phyloP scores from a whole-genome alignment of 2,113 vertebrate genomes.

The Bothrops jararaca region DNA sequence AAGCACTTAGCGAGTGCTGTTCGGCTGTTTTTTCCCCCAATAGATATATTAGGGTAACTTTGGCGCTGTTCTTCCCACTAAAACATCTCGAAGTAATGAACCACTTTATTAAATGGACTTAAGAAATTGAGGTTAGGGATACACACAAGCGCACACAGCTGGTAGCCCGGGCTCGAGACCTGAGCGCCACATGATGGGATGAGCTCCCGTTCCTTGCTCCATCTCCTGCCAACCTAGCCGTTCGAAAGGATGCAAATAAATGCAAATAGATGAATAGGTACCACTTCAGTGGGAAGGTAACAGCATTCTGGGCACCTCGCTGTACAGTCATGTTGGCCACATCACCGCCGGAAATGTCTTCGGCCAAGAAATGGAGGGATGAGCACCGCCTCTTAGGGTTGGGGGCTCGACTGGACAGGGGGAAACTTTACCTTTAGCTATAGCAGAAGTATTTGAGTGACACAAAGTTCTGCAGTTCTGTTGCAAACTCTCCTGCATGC shows the following conservation, averaged over 20 bases:
- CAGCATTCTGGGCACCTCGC: not conserved
- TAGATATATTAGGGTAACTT: not conserved
- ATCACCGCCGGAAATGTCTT: not conserved
- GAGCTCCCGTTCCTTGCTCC: not conserved
- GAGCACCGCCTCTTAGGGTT: too few species aligned
- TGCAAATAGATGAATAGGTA: not conserved
- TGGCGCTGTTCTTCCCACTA: not conserved
- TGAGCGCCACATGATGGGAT: accelerated
- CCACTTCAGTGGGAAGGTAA: not conserved
- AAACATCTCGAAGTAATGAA: not conserved
- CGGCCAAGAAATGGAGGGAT: not conserved
- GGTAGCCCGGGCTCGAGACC: not conserved
- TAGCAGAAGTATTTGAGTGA: not conserved
- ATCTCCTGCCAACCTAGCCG: not conserved
- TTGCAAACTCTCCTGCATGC: slow-evolving; percentile 24
- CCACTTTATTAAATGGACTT: not conserved
- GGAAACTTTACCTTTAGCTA: not conserved
- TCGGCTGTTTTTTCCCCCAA: not conserved
- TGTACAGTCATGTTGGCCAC: not conserved
- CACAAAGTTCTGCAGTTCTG: slow-evolving; percentile 18
- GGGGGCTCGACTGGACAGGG: not conserved
- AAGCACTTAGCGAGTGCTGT: not conserved
- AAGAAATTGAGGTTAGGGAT: not conserved
- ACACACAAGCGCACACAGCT: not conserved
- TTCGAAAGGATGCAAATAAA: not conserved